Evolutionary conservation across 2,888 invertebrate genomes (phyloP), one percentile per base, ranked within the genome.

Genomic region (Nephrotoma flavescens): DNA sequence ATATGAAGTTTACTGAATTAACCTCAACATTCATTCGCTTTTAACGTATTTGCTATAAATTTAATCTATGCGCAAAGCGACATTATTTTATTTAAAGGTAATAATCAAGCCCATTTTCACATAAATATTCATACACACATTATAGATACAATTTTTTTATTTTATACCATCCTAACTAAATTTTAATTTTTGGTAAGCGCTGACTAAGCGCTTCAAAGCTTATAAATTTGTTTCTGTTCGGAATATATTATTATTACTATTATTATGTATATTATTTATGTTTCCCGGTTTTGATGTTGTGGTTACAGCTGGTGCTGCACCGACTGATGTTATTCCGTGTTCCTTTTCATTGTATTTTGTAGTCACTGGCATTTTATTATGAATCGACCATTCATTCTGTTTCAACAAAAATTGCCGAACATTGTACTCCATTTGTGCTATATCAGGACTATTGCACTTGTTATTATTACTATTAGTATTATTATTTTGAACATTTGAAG

Each of bases 361-460:
- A 3, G 44, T 85, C 9, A 44, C 6, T 7, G 45, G 12, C n/a
- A 83, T 57, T 52, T 83, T 47, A 87, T 89, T 89, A 12, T 90
- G 90, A 90, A 91, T 91, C 5, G 91, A 91, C 92, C 92, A 92
- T 88, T 92, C 92, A 87, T 92, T 92, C 87, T 92, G 92, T 88
- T 95, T 95, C 90, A 95, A 92, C 89, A 95, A 91, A 90, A 95
- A 95, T 90, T 95, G 94, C 91, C 95, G 95, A n/a, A 95, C 95
- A 90, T 95, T 95, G 89, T 95, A 95, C 90, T 95, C 95, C 95
- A 95, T 95, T 90, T 95, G 93, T 31, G 94, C 95, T 89, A 95
- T 93, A 90, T 94, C 94, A 47, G 44, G 89, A 88, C 87, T 89
- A 89, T 83, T 90, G 91, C 84, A 88, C 87, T 19, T 90, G 86